Conservation (phyloP, 2,113 vertebrate species). For the Oreotrochilus melanogaster region DNA sequence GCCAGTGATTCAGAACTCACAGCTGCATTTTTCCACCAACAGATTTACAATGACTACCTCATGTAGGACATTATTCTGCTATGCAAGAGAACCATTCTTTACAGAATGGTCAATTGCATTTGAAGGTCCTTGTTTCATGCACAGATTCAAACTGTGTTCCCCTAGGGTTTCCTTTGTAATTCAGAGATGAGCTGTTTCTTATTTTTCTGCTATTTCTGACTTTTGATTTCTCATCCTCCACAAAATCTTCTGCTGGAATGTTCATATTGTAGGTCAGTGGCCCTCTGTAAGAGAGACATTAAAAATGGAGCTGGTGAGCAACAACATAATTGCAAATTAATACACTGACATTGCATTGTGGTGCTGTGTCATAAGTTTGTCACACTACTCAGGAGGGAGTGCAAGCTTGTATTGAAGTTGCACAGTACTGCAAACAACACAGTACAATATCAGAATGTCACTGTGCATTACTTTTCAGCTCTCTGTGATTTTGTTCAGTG, state of each 20-base stretch:
- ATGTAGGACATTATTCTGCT: neutral
- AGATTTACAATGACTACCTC: neutral
- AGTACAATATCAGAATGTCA: neutral
- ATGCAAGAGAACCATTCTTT: neutral
- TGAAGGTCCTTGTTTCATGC: neutral
- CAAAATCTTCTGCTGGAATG: neutral
- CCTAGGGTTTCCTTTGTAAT: neutral
- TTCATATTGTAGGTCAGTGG: neutral
- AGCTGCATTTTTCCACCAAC: neutral
- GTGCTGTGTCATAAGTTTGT: neutral
- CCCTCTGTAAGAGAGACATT: neutral
- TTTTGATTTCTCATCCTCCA: neutral
- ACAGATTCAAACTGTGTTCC: neutral
- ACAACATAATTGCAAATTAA: neutral
- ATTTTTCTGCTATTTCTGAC: neutral
- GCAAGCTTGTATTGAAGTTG: neutral
- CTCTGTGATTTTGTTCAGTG: neutral
- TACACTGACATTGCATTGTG: neutral
- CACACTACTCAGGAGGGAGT: neutral
- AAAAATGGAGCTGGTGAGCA: neutral
- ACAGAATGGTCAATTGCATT: neutral
- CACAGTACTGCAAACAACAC: neutral
- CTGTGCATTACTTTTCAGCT: neutral
- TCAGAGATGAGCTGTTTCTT: neutral
- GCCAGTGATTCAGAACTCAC: neutral